phyloP scores from a whole-genome alignment of 2,113 vertebrate species.

The Sigmodon hispidus region DNA sequence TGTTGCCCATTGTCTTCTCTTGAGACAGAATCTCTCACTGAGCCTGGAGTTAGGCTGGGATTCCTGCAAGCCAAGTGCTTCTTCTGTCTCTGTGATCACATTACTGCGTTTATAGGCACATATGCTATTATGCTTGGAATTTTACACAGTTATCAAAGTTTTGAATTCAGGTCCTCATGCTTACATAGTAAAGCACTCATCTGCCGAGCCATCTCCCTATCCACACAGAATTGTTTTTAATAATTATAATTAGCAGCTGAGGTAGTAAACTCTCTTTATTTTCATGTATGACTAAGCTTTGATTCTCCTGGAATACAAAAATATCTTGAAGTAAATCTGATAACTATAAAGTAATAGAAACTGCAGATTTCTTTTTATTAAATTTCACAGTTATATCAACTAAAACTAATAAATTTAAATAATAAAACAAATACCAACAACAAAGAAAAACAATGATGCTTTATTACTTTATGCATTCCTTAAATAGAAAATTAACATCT shows the following conservation, averaged over 20 bases:
- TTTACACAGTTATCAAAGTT: neutral
- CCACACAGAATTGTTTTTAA: neutral
- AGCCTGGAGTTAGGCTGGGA: neutral
- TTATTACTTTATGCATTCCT: neutral
- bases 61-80: neutral
- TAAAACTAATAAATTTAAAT: constrained; percentile 35
- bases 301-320: neutral
- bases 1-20: neutral
- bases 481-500: neutral
- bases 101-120: neutral
- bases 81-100: neutral
- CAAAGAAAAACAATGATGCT: neutral
- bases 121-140: neutral
- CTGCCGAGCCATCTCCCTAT: neutral
- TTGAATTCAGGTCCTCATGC: too few species aligned
- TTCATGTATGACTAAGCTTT: neutral
- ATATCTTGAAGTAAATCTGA: constrained; percentile 23
- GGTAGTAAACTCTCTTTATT: neutral
- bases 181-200: neutral
- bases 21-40: neutral
- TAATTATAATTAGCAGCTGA: neutral
- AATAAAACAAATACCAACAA: neutral
- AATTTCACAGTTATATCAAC: neutral
- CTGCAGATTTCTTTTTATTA: neutral
- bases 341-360: neutral